Evolutionary conservation across 1,140 invertebrate genomes (phyloP), one percentile per base, ranked within the genome.

Genomic region (Cyphomyrmex costatus): DNA sequence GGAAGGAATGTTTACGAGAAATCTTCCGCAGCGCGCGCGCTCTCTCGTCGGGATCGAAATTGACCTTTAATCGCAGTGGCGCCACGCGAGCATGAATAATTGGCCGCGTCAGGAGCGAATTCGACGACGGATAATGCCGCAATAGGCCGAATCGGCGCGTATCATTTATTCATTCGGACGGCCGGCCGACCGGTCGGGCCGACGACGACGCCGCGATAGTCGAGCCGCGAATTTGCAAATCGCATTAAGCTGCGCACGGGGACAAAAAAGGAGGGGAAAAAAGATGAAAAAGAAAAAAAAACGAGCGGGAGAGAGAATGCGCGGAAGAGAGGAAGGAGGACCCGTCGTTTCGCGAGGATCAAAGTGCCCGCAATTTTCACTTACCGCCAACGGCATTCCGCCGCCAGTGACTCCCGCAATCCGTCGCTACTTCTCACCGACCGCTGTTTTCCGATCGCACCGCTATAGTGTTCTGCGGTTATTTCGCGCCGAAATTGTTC

Each of bases 111-210:
- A 92, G 93, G 92, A 93, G 94, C 92, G 92, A 94, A 94, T 94
- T 94, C 92, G 91, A 92, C 90, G 89, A 90, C 86, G 89, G 93
- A 94, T 94, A 92, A 94, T 91, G 88, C 88, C 86, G 89, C 92
- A 91, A 93, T 93, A 92, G 77, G 85, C 77, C 71, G 83, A 91
- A 90, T 91, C 91, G 85, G 89, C 88, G 88, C 91, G 90, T 91
- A 92, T 94, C 89, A 94, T 93, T 93, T 93, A 94, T 94, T 94
- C 93, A 94, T 94, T 94, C 93, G 93, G 61, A 65, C 85, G 56
- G 86, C 76, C 65, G 84, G 14, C 87, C 58, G 76, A 21, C 19
- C 14, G 61, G 19, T 42, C 56, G n/a, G n/a, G n/a, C n/a, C n/a
- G n/a, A n/a, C 27, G 51, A 36, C 74, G 56, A 61, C 53, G 61